These are phyloP conservation scores for Pungitius pungitius DNA, from an alignment of 2,113 vertebrate species.

Conservation along the genomic window DNA sequence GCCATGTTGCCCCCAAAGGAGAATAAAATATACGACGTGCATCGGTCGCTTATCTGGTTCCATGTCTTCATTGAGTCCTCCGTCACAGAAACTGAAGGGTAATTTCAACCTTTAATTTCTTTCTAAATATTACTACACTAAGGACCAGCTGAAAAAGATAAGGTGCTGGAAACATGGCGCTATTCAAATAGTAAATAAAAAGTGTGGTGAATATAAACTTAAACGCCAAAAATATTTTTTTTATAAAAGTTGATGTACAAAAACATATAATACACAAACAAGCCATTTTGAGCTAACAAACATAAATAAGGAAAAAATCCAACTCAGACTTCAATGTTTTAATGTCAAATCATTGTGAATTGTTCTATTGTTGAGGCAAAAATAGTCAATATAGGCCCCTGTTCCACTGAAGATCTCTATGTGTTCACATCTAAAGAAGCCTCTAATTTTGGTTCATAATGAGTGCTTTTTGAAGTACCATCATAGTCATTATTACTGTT, in stretches of 20 bases:
- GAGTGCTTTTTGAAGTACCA: neutral
- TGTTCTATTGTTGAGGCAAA: constrained; percentile 2
- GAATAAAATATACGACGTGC: too few relatives aligned
- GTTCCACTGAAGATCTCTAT: neutral
- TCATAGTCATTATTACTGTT: neutral
- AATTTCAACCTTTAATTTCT: neutral
- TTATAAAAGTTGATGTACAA: constrained; percentile 32
- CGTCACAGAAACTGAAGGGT: too few relatives aligned
- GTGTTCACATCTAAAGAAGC: neutral
- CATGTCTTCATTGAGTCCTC: too few relatives aligned
- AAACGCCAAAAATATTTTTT: neutral
- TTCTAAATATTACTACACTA: neutral
- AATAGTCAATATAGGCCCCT: neutral
- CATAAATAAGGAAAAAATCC: constrained; percentile 28
- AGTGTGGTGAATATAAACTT: neutral
- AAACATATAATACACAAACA: constrained; percentile 26
- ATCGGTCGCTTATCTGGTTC: too few relatives aligned
- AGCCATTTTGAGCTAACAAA: constrained; percentile 24
- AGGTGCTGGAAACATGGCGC: neutral
- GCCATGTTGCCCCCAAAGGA: too few relatives aligned
- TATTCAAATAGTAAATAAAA: neutral
- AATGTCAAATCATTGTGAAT: neutral
- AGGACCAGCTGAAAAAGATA: neutral
- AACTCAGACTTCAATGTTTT: constrained; percentile 18
- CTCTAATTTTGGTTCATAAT: constrained; percentile 14